These are phyloP conservation scores for Platichthys stellatus DNA, from an alignment of 2,113 vertebrate genomes.

Conservation along the genomic window DNA sequence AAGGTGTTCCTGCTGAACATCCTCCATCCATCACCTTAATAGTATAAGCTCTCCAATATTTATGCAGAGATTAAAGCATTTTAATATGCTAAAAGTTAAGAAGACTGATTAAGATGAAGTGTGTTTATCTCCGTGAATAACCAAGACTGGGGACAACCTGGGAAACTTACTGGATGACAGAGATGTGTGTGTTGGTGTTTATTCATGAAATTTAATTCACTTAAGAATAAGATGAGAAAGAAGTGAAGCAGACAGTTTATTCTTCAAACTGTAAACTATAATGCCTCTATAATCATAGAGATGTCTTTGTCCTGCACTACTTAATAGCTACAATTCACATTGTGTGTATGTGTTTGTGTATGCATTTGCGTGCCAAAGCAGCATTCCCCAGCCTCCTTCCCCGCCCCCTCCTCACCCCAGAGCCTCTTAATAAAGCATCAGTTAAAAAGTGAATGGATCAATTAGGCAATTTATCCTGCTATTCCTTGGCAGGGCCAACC, in stretches of 20 bases:
- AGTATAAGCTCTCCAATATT: constrained; percentile 61
- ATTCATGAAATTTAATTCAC: constrained; percentile 31
- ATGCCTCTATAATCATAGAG: constrained; percentile 3
- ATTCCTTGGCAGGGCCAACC: constrained; percentile 74
- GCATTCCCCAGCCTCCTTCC: constrained; percentile 25
- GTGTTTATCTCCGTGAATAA: constrained; percentile 54
- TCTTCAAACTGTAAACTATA: constrained; percentile 10
- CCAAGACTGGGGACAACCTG: constrained; percentile 12
- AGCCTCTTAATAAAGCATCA: constrained; percentile 76
- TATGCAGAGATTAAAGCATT: constrained; percentile 65
- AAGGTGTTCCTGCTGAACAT: constrained; percentile 38
- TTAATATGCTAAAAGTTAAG: constrained; percentile 65
- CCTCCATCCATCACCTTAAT: constrained; percentile 55
- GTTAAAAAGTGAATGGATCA: constrained; percentile 83
- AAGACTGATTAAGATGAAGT: constrained; percentile 61
- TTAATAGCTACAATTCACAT: constrained; percentile 22
- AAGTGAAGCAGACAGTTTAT: not conserved
- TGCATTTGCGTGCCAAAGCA: constrained; percentile 27
- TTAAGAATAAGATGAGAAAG: not conserved
- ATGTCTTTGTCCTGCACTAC: constrained; percentile 33
- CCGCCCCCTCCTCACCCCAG: constrained; percentile 48
- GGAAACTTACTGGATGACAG: constrained; percentile 46
- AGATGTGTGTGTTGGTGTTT: constrained; percentile 27
- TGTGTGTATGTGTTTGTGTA: constrained; percentile 33
- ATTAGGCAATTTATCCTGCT: constrained; percentile 82